Evolutionary conservation across 2,888 invertebrate species (phyloP), one percentile per base, ranked within the genome.

Genomic region (Aromia moschata): DNA sequence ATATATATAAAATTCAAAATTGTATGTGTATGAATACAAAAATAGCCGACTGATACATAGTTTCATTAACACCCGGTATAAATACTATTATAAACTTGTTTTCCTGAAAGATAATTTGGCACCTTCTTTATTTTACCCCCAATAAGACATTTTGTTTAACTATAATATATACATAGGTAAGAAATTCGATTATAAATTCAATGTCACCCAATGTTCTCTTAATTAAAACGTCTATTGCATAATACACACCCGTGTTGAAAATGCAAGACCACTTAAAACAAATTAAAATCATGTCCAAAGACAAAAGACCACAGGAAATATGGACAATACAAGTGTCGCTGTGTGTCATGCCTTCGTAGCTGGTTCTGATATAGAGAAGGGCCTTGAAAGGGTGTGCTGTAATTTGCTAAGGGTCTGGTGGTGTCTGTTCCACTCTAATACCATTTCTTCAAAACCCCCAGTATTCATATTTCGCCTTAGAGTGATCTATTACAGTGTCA

Each of bases 271-370:
- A 68, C 73, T 73, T 68, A 65, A 69, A 69, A 70, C 71, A 76
- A 76, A 76, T 77, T 75, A 76, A 73, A 46, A 71, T 71, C 70
- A 68, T 67, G 69, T 67, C 68, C 67, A 70, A 70, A 76, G 71
- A 76, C 75, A 76, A 77, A 74, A 71, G 76, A 65, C 59, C 56
- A 67, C 66, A 68, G 70, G 70, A 74, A 70, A 66, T 66, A 65
- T 69, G 70, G 70, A 75, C 73, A 75, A 73, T 73, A 68, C 71
- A 70, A 73, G 70, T 74, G 75, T 74, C 74, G 73, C 71, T 69
- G 71, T 72, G 68, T 70, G 72, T 70, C 71, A 72, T 69, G 71
- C 68, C 70, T 71, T 20, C 49, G 14, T 12, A 7, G 46, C 31
- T 31, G 46, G 16, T 10, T 18, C 14, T 37, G 49, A 38, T 49